These are phyloP conservation scores for Magallana gigas DNA, from an alignment of 1,140 invertebrate genomes.

Conservation along the genomic window DNA sequence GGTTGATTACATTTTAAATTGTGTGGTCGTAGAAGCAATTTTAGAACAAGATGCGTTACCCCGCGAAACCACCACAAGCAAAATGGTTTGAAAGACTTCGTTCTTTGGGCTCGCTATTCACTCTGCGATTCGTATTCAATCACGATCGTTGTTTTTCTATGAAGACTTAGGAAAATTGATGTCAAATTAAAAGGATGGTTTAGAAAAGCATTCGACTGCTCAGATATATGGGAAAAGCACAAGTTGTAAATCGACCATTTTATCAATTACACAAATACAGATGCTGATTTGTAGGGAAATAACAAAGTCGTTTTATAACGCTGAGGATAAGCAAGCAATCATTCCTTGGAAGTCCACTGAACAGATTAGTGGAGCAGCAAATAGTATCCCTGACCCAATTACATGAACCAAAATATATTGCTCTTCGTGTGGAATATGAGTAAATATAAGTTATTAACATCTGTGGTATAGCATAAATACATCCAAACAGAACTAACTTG, in stretches of 20 bases:
- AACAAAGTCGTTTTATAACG: not conserved
- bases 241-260: not conserved
- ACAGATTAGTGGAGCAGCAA: not conserved
- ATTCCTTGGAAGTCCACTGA: not conserved
- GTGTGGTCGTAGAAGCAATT: not conserved
- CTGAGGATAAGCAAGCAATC: not conserved
- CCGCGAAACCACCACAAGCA: not conserved
- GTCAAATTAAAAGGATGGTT: not conserved
- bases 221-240: not conserved
- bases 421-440: too few relatives aligned
- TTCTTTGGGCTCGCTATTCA: not conserved
- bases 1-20: not conserved
- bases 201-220: not conserved
- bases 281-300: not conserved
- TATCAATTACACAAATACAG: conserved; percentile 25
- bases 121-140: not conserved
- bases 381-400: not conserved
- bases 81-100: not conserved
- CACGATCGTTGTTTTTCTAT: not conserved
- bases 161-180: not conserved
- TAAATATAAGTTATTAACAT: too few relatives aligned
- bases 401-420: not conserved
- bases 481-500: too few relatives aligned
- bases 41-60: not conserved
- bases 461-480: too few relatives aligned